Evolutionary conservation across 2,888 invertebrate genomes (phyloP), one percentile per base, ranked within the genome.

Genomic region (Eupithecia abbreviata): DNA sequence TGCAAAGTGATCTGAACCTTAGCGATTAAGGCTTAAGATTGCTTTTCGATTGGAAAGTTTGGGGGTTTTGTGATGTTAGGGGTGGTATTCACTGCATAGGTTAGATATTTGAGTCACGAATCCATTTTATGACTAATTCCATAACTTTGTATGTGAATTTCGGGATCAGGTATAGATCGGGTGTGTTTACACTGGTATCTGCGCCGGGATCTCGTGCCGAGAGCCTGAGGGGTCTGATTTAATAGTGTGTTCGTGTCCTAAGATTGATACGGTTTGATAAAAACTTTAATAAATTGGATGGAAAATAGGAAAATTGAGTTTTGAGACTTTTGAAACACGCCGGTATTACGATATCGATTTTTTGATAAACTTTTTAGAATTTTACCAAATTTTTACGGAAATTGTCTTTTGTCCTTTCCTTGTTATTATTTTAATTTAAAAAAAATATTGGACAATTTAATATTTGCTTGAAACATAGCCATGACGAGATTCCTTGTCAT

Each of bases 111-210:
- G 91, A 94, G 94, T 94, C 94, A 95, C 94, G 94, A 91, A 93
- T 90, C 91, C 93, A 93, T 95, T 95, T 95, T 95, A 95, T 93
- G 94, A 94, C 92, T 95, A 95, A 95, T 94, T 95, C 94, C 94
- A 95, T 95, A 95, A 95, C 94, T 95, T 93, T 92, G 93, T 94
- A 95, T 94, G 94, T 92, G 94, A 92, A 93, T 93, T 92, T 91
- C 88, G 92, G 93, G 93, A 93, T 92, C 93, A 93, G 92, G 93
- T 92, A 90, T 85, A 80, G 81, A 84, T 86, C 83, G 85, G 86
- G 89, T 88, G 90, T 93, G 93, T 94, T 93, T 93, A 93, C 92
- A 88, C 86, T 86, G 88, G 87, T 91, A 91, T 93, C 90, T 92
- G 87, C 86, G 86, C 85, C 84, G 87, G 88, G 86, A 91, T 91